Evolutionary conservation across 2,797 vertebrate species (phyloP).

Genomic region (Tokudaia muenninki): DNA sequence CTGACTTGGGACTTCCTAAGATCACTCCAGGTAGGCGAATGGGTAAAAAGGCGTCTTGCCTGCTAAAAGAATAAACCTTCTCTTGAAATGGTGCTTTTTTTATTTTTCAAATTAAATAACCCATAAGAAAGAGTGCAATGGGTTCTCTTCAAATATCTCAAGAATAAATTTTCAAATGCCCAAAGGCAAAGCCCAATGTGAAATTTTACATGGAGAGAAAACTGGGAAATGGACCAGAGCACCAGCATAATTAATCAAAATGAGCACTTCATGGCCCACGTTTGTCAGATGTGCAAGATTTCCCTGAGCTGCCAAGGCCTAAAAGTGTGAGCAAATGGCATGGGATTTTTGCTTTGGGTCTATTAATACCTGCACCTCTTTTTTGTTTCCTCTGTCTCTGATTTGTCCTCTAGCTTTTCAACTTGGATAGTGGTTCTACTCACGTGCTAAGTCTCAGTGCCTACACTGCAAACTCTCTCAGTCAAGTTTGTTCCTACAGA

Average conservation of each 20-base stretch:
- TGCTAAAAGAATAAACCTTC: slow-evolving; percentile 11
- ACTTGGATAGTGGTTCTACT: not conserved
- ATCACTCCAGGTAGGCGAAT: not conserved
- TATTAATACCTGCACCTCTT: not conserved
- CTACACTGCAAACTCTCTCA: not conserved
- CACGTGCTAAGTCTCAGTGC: not conserved
- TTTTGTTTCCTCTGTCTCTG: not conserved
- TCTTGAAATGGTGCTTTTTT: slow-evolving; percentile 27
- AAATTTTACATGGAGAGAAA: slow-evolving; percentile 32
- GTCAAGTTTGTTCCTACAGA: not conserved
- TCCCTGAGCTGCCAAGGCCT: not conserved
- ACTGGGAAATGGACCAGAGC: not conserved
- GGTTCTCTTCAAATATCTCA: slow-evolving; percentile 10
- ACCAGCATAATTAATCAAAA: not conserved
- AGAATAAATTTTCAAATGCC: not conserved
- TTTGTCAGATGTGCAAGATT: not conserved
- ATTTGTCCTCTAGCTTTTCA: not conserved
- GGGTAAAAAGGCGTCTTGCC: not conserved
- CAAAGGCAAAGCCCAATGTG: not conserved
- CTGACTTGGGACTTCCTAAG: not conserved
- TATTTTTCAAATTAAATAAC: not conserved
- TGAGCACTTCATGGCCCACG: not conserved
- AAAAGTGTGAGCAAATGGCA: not conserved
- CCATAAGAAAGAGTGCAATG: slow-evolving; percentile 22
- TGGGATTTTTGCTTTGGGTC: not conserved